Conservation (phyloP, 2,797 vertebrate genomes). For the Microchirus variegatus region DNA sequence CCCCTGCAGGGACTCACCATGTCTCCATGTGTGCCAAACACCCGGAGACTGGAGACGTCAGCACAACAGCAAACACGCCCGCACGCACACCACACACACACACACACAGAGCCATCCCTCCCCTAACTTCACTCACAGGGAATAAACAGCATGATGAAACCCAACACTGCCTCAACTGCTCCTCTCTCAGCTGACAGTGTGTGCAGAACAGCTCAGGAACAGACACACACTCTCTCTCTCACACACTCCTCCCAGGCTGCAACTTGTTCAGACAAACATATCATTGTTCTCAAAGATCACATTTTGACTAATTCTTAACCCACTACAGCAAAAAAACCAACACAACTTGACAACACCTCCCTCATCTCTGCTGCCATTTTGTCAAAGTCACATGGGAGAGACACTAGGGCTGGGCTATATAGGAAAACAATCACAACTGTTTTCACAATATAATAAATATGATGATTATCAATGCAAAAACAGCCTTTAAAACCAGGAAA, state of each 20-base stretch:
- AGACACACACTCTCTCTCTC: constrained; percentile 7
- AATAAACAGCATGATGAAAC: constrained; percentile 81
- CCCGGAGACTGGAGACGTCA: constrained; percentile 55
- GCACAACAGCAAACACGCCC: constrained; percentile 28
- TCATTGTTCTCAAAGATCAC: constrained; percentile 46
- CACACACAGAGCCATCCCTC: constrained; percentile 24
- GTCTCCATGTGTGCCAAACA: constrained; percentile 50
- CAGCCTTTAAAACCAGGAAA: too few relatives aligned
- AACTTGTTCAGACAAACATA: constrained; percentile 55
- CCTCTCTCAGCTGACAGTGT: constrained; percentile 62
- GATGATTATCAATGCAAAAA: too few relatives aligned
- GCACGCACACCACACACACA: constrained; percentile 1
- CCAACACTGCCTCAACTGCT: constrained; percentile 58
- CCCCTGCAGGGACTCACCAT: constrained; percentile 50
- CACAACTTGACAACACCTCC: not conserved
- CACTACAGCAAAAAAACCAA: constrained; percentile 30
- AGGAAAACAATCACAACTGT: too few relatives aligned
- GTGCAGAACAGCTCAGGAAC: constrained; percentile 43
- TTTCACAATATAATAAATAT: too few relatives aligned
- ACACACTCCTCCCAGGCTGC: constrained; percentile 25
- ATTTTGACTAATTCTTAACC: constrained; percentile 37
- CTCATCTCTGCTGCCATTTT: constrained; percentile 10
- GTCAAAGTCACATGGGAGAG: constrained; percentile 24
- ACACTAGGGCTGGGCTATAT: not conserved
- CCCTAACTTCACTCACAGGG: constrained; percentile 37